Evolutionary conservation across 2,113 vertebrate genomes (phyloP).

Genomic region (Lontra canadensis): DNA sequence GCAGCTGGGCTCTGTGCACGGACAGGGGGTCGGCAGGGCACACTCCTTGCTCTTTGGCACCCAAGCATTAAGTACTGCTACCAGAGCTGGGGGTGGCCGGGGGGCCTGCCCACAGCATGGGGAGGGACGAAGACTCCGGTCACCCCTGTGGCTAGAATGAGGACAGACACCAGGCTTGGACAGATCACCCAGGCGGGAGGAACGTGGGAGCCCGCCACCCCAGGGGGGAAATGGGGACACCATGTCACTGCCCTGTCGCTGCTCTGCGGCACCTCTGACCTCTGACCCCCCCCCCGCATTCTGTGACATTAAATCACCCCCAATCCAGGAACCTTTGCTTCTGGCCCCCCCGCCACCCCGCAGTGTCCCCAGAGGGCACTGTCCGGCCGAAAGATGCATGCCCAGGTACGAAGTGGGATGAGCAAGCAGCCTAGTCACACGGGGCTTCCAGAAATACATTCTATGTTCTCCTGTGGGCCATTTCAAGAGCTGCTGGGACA

Average conservation of each 20-base stretch:
- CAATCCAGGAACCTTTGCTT: not conserved
- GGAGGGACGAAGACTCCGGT: not conserved
- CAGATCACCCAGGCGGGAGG: not conserved
- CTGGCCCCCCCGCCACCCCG: accelerated
- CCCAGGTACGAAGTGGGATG: not conserved
- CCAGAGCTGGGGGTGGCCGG: not conserved
- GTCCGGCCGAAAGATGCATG: not conserved
- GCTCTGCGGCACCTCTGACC: accelerated
- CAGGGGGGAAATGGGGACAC: not conserved
- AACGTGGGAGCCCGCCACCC: not conserved
- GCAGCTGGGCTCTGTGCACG: accelerated
- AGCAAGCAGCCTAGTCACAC: too few species aligned
- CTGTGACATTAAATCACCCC: not conserved
- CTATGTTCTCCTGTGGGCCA: not conserved
- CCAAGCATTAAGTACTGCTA: not conserved
- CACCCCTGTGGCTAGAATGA: not conserved
- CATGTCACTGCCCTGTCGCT: accelerated
- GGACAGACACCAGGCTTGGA: not conserved
- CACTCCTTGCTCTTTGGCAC: not conserved
- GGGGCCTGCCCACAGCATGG: too few species aligned
- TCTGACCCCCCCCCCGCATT: accelerated
- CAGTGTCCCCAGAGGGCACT: not conserved
- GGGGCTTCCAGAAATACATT: not conserved
- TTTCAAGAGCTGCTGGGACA: not conserved
- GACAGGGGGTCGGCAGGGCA: accelerated